A percentile compares a stretch with the other conserved stretches of the same genome.
Conservation (phyloP, 2,113 vertebrate species). For the Sakesphorus luctuosus region DNA sequence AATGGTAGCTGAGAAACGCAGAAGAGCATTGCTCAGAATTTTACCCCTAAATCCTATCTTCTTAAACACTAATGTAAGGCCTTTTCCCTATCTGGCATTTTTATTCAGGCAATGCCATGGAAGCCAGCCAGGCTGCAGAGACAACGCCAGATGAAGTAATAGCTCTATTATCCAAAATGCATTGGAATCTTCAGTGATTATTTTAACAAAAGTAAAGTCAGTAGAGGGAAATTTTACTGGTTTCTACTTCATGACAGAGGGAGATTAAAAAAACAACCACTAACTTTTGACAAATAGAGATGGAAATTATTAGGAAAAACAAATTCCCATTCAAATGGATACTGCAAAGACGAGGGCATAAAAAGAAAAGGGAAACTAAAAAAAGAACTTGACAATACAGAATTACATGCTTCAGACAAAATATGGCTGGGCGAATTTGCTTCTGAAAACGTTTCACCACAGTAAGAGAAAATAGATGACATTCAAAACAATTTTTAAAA, state of each 20-base stretch:
- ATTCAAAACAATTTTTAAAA: background rate
- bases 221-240: slow-evolving; percentile 24
- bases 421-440: background rate
- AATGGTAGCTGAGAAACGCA: background rate
- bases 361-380: slow-evolving; percentile 47
- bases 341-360: slow-evolving; percentile 5
- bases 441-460: slow-evolving; percentile 4
- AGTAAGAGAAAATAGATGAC: slow-evolving; percentile 16
- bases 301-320: slow-evolving; percentile 40
- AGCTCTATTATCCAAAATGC: slow-evolving; percentile 27
- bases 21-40: background rate
- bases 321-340: slow-evolving; percentile 22
- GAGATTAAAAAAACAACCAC: background rate
- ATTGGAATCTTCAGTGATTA: background rate
- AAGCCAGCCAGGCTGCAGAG: background rate
- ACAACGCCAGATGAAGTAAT: slow-evolving; percentile 25
- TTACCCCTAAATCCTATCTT: background rate
- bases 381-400: background rate
- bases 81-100: background rate
- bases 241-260: slow-evolving; percentile 34
- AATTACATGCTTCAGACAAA: background rate
- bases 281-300: slow-evolving; percentile 31
- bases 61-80: background rate
- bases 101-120: slow-evolving; percentile 36
- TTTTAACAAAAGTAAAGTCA: slow-evolving; percentile 47